Base-by-base conservation (phyloP, 2,797 vertebrate genomes). In the Tapera naevia region DNA sequence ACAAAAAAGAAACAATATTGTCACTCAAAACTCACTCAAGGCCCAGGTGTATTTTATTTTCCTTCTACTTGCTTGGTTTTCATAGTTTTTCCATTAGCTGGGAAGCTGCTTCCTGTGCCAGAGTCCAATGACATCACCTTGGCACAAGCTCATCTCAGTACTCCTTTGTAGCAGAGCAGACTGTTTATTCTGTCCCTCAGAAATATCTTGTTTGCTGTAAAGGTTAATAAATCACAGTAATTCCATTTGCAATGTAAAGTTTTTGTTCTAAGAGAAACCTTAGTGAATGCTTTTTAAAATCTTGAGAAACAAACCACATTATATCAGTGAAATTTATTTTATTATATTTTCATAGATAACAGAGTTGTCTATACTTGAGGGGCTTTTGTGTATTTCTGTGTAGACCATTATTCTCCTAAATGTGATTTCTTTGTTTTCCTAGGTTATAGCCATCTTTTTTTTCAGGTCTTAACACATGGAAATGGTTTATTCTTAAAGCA, bases 191-290 rank as follows among this genome's bases (percentile, higher is more conserved):
- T 85, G 30, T 66, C 64, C 64, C n/a, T 94, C 64, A 91, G 28
- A 86, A 86, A 80, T 80, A 78, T 66, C 96, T 92, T 80, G 78
- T 73, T 93, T 93, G 28, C 76, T 88, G 11, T 66, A 67, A 92
- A 84, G 66, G 33, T 82, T 73, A 86, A 76, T 73, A 87, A 84
- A 78, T 73, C 60, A 65, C 43, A 82, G 45, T 48, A 76, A 57
- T 69, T 86, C 37, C 46, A 78, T 74, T 87, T 94, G 45, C 17
- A 65, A 45, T 79, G 66, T 75, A 51, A 86, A 82, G n/a, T 30
- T 92, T 75, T 91, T 91, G 45, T 74, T 93, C 58, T 70, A 58
- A 84, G 21, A 88, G 54, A 88, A 81, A 71, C 3, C 8, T 89
- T 33, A 61, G 56, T 66, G 43, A n/a, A 13, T 51, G 35, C 39